Base-by-base conservation (phyloP, 2,113 vertebrate species). In the Cromileptes altivelis region DNA sequence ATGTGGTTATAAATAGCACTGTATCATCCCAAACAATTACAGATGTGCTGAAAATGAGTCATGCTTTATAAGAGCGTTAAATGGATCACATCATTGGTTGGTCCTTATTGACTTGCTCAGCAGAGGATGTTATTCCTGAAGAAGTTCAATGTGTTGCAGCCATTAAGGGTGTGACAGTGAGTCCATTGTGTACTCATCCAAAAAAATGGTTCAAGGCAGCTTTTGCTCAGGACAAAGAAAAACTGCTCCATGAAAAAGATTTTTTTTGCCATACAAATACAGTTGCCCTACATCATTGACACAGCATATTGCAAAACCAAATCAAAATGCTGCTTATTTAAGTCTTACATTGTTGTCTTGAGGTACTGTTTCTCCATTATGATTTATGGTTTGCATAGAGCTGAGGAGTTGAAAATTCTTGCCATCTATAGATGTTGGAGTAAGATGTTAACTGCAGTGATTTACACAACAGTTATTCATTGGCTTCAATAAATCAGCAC, bases 401-500 rank as follows among this genome's bases (percentile, higher is more conserved):
- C 81, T 75, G 76, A 87, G 83, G 61, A 91, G 83, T 49, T 27
- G 65, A 75, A 85, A 87, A 67, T 81, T 78, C 61, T 30, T 40
- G 23, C 87, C 37, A 78, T 85, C 80, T 81, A 42, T 58, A 37
- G 6, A 81, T 17, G 80, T 67, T 75, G 77, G 85, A 90, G 83
- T 87, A 61, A 93, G 90, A 88, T 33, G 73, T 88, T 72, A 86
- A 56, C 27, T 17, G 61, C 15, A 0, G 84, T 93, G 91, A 93
- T 93, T 88, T 92, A 94, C 82, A 76, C 37, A 69, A 52, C 49
- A 0, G 60, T 75, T 90, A 52, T 45, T 82, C 75, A 0, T 19
- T 33, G 55, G 53, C 78, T 62, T 61, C 89, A n/a, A 93, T 95
- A 94, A 94, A 95, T 93, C 93, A 92, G 64, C 19, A 64, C 89